Evolutionary conservation across 2,113 vertebrate species (phyloP).

Genomic region (Oreocharis arfaki): DNA sequence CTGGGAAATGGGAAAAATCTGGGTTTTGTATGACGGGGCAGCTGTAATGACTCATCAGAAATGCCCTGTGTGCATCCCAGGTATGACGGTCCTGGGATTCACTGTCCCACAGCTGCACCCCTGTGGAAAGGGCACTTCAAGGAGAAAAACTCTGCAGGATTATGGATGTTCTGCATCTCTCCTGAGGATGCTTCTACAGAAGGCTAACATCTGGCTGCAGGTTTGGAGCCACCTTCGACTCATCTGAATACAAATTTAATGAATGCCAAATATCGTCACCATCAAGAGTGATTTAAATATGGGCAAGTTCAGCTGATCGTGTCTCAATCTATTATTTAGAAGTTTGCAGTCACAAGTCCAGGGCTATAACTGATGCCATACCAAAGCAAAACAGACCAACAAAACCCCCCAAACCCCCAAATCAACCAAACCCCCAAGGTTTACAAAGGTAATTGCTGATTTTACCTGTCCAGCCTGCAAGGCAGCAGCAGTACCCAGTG

Average conservation of each 20-base stretch:
- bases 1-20: neutral
- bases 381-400: neutral
- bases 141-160: slow-evolving; percentile 36
- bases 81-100: neutral
- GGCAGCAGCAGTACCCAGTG: slow-evolving; percentile 91
- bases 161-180: slow-evolving; percentile 8
- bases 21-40: neutral
- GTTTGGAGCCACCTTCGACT: slow-evolving; percentile 26
- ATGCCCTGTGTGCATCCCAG: neutral
- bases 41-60: neutral
- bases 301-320: slow-evolving; percentile 3
- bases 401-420: fast-evolving
- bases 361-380: neutral
- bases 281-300: neutral
- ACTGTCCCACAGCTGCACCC: fast-evolving
- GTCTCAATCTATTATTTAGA: neutral
- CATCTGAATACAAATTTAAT: slow-evolving; percentile 60
- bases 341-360: neutral
- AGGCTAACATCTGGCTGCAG: slow-evolving; percentile 43
- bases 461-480: slow-evolving; percentile 95
- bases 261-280: slow-evolving; percentile 32
- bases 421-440: neutral
- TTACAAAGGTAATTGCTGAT: neutral
- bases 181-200: neutral
- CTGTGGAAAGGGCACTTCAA: neutral